Conservation (phyloP, 2,888 invertebrate species). For the Caenorhabditis zanzibari region DNA sequence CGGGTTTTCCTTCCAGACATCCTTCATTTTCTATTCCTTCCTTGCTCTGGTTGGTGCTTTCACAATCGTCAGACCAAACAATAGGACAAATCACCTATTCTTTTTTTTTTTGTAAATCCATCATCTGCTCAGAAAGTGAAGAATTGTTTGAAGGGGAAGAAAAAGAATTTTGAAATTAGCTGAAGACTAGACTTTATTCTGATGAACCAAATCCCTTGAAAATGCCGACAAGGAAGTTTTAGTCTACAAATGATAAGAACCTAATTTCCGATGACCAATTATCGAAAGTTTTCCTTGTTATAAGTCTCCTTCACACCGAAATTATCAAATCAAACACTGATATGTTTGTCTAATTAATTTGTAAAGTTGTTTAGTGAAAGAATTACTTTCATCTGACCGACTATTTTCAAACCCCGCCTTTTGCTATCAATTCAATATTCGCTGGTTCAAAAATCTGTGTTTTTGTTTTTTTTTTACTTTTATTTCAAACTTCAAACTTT, state of each 20-base stretch:
- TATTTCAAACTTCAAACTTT: neutral
- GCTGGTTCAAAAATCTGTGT: neutral
- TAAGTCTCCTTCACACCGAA: neutral
- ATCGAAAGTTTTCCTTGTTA: neutral
- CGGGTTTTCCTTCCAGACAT: conserved; percentile 11
- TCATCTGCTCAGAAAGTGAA: neutral
- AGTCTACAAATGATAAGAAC: conserved; percentile 13
- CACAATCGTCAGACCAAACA: neutral
- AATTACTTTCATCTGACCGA: neutral
- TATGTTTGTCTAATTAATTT: neutral
- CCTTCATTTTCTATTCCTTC: conserved; percentile 17
- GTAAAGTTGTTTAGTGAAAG: neutral
- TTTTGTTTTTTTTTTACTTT: neutral
- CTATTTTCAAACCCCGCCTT: too few relatives aligned
- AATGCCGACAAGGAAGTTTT: conserved; percentile 15
- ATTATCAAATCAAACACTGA: neutral
- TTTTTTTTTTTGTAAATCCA: neutral
- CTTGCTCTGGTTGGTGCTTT: neutral
- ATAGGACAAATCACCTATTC: conserved; percentile 11
- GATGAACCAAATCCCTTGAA: neutral
- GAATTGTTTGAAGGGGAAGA: neutral
- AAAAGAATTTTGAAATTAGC: neutral
- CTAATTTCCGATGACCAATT: neutral
- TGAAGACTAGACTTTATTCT: conserved; percentile 16
- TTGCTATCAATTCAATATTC: too few relatives aligned